Percentiles rank a stretch among this genome's conserved stretches.
Conservation (phyloP, 2,113 vertebrate species). For the Python bivittatus region DNA sequence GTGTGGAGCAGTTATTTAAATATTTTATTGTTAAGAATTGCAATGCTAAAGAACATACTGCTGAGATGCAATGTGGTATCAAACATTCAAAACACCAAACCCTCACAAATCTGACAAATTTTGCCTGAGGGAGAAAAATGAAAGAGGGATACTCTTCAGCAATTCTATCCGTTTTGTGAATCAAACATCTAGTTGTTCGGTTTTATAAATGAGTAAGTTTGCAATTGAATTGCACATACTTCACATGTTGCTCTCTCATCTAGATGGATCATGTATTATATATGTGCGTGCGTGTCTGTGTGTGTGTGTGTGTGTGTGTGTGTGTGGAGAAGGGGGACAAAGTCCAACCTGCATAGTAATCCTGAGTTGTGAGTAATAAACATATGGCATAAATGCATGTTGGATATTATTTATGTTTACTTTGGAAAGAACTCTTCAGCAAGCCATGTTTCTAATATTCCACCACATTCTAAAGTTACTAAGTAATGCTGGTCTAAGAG, state of each 20-base stretch:
- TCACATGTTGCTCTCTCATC: not conserved
- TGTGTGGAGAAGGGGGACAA: not conserved
- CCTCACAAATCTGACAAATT: not conserved
- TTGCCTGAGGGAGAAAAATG: slow-evolving; percentile 1
- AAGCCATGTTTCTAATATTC: not conserved
- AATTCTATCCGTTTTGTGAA: not conserved
- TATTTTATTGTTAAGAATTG: not conserved
- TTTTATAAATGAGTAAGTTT: not conserved
- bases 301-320: not conserved
- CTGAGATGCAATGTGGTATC: rapidly evolving
- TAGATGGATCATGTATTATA: not conserved
- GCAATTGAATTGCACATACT: not conserved
- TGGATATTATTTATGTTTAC: not conserved
- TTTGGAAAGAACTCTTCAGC: not conserved
- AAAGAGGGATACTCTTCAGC: not conserved
- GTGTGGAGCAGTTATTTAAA: not conserved
- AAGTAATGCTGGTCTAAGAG: not conserved
- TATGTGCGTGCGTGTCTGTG: too few relatives aligned
- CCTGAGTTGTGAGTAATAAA: not conserved
- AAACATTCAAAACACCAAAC: slow-evolving; percentile 18
- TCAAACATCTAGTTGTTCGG: too few relatives aligned
- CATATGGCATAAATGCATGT: not conserved
- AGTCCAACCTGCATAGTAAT: not conserved
- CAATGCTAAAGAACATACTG: not conserved
- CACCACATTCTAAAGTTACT: not conserved